Percentiles rank a stretch among this genome's conserved stretches.
Evolutionary conservation across 2,797 vertebrate genomes (phyloP).

Genomic region (Poeciliopsis turneri): DNA sequence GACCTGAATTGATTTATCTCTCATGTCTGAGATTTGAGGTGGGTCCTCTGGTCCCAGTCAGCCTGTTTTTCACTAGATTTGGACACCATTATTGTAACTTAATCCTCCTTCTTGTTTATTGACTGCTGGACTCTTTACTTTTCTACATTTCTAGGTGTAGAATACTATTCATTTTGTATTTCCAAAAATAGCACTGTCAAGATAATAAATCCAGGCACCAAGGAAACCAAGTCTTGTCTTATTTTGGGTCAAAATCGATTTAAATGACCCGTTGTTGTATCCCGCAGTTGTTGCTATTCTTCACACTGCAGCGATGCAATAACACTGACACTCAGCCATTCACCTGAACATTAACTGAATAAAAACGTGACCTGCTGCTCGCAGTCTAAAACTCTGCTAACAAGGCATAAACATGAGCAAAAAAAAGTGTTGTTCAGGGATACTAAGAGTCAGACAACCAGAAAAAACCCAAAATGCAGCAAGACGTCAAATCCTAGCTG

Average conservation of each 20-base stretch:
- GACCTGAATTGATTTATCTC: slow-evolving; percentile 24
- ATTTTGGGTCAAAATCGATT: neutral
- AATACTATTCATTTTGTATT: neutral
- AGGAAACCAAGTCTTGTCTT: too few species aligned
- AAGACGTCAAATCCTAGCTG: neutral
- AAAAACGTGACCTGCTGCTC: neutral
- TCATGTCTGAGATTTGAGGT: slow-evolving; percentile 3
- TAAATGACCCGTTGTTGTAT: neutral
- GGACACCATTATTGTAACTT: neutral
- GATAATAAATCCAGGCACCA: neutral
- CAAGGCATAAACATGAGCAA: too few species aligned
- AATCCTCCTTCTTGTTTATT: neutral
- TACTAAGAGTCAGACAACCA: neutral
- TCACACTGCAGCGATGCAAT: neutral
- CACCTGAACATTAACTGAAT: neutral
- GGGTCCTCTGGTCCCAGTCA: neutral
- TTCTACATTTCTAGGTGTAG: neutral
- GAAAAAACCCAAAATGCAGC: neutral
- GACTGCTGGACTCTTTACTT: neutral
- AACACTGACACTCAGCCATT: neutral
- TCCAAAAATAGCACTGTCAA: neutral
- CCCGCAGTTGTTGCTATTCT: neutral
- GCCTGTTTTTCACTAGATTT: neutral
- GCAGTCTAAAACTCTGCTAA: neutral
- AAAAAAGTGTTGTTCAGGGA: too few species aligned